Conservation (phyloP, 2,888 invertebrate genomes). For the Dastarcus helophoroides region DNA sequence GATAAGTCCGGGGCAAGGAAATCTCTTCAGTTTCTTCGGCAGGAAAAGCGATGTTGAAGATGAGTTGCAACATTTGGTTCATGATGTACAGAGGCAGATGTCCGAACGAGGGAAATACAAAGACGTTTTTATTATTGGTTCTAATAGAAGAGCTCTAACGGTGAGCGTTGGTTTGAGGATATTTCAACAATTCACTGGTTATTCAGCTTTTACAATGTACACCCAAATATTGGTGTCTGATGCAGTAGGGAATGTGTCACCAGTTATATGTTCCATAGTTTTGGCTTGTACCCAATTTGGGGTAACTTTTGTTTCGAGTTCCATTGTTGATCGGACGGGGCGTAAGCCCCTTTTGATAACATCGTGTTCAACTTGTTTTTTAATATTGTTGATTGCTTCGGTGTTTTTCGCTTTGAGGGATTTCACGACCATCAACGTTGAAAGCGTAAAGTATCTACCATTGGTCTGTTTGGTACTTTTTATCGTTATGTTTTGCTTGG, state of each 20-base stretch:
- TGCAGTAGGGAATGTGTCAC: conserved; percentile 26
- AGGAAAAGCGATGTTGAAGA: conserved; percentile 21
- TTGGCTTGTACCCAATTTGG: conserved; percentile 16
- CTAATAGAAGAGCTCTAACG: conserved; percentile 24
- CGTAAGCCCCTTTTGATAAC: conserved; percentile 19
- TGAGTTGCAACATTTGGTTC: conserved; percentile 20
- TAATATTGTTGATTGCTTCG: conserved; percentile 17
- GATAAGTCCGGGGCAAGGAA: conserved; percentile 19
- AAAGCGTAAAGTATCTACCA: conserved; percentile 24
- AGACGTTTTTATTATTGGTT: conserved; percentile 23
- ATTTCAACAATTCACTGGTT: conserved; percentile 28
- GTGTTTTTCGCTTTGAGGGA: conserved; percentile 22
- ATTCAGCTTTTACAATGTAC: conserved; percentile 22
- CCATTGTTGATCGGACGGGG: conserved; percentile 19
- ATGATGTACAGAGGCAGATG: conserved; percentile 25
- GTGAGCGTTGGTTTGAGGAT: conserved; percentile 24
- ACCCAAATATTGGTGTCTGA: conserved; percentile 28
- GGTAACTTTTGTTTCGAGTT: conserved; percentile 17
- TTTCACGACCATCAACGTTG: conserved; percentile 16
- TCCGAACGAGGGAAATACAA: conserved; percentile 27
- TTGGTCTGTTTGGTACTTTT: conserved; percentile 25
- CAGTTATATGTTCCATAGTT: conserved; percentile 18
- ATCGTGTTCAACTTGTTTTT: conserved; percentile 19
- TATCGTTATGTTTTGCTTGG: conserved; percentile 20
- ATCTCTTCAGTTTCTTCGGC: conserved; percentile 20